Percentiles rank a stretch among this genome's conserved stretches.
Evolutionary conservation across 1,140 invertebrate genomes (phyloP).

Genomic region (Bombus balteatus): DNA sequence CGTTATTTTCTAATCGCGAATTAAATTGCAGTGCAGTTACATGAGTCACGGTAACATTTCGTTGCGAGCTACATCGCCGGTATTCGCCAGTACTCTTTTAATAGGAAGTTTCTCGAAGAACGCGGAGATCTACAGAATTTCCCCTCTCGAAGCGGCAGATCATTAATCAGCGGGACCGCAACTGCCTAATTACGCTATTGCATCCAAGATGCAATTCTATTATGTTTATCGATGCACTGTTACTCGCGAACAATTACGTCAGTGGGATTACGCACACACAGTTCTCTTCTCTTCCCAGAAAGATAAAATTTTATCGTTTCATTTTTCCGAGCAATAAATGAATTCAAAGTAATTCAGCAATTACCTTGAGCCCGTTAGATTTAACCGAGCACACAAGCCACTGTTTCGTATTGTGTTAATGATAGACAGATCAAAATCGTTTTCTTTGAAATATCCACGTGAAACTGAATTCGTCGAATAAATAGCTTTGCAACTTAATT

Average conservation of each 20-base stretch:
- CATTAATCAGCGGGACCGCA: constrained; percentile 39
- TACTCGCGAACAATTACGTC: constrained; percentile 2
- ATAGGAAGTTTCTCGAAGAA: constrained; percentile 36
- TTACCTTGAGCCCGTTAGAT: neutral
- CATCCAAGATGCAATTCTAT: constrained; percentile 19
- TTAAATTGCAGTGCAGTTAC: constrained; percentile 27
- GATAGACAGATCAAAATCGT: neutral
- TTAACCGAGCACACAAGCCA: neutral
- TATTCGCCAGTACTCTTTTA: neutral
- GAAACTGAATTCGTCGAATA: neutral
- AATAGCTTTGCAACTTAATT: constrained; percentile 7
- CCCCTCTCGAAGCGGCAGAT: neutral
- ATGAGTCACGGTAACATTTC: constrained; percentile 39
- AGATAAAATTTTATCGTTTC: constrained; percentile 11
- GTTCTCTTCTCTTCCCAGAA: constrained; percentile 35
- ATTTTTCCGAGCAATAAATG: neutral
- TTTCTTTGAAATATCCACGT: neutral
- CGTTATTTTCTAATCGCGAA: constrained; percentile 43
- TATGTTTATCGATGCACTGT: constrained; percentile 38
- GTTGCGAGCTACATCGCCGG: neutral
- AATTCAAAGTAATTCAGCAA: neutral
- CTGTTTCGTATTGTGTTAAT: neutral
- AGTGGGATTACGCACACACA: neutral
- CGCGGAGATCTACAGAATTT: constrained; percentile 23
- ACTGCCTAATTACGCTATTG: constrained; percentile 28